Conservation (phyloP, 2,888 invertebrate species). For the Drosophila limbata region DNA sequence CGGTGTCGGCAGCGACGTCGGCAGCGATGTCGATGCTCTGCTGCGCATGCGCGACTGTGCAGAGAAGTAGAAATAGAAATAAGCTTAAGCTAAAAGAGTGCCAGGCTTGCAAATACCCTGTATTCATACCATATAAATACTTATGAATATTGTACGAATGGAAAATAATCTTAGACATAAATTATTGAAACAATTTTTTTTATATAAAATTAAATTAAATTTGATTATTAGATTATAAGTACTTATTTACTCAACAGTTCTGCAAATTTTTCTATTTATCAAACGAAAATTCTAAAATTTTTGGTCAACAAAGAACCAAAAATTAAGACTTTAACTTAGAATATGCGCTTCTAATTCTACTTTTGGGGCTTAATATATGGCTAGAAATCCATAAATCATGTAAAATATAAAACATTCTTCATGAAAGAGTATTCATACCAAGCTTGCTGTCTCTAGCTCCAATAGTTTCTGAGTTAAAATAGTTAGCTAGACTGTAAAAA, state of each 20-base stretch:
- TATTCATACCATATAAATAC: no score
- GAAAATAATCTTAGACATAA: no score
- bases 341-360: not conserved
- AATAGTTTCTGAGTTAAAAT: not conserved
- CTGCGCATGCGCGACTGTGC: constrained; percentile 68
- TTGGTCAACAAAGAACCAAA: no score
- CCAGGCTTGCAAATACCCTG: constrained; percentile 5
- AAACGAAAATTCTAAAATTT: not conserved
- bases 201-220: no score
- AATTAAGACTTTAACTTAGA: not conserved
- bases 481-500: not conserved
- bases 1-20: constrained; percentile 13
- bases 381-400: not conserved
- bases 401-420: not conserved
- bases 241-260: not conserved
- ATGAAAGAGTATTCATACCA: not conserved
- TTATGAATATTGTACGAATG: no score
- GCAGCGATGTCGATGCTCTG: constrained; percentile 40
- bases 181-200: no score
- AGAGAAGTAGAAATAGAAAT: constrained; percentile 51
- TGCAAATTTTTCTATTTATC: not conserved
- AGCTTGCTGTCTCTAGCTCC: not conserved
- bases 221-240: no score
- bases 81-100: not conserved
- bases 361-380: not conserved